phyloP scores from a whole-genome alignment of 2,888 invertebrate genomes.

The Schizaphis graminum region DNA sequence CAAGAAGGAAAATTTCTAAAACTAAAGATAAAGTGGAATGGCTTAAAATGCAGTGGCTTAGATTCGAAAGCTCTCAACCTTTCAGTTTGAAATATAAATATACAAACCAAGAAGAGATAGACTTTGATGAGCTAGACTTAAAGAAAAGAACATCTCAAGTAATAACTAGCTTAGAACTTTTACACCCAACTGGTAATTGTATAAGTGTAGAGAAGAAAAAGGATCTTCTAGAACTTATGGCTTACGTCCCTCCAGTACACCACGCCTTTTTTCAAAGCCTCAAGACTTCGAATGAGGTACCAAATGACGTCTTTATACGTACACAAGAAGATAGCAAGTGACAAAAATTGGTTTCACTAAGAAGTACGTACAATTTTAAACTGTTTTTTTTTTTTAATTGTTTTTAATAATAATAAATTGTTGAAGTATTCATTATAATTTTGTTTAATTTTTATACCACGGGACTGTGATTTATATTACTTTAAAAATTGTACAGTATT shows the following conservation, averaged over 20 bases:
- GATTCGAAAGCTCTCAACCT: not conserved
- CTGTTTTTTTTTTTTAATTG: too few species aligned
- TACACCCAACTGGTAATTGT: too few species aligned
- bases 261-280: not conserved
- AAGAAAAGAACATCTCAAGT: too few species aligned
- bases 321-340: not conserved
- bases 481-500: not conserved
- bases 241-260: constrained; percentile 13
- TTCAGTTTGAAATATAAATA: too few species aligned
- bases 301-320: not conserved
- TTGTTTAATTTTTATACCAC: not conserved
- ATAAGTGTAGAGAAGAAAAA: too few species aligned
- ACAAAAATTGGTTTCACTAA: not conserved
- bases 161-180: too few species aligned
- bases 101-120: too few species aligned
- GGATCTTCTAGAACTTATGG: too few species aligned
- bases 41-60: not conserved
- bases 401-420: not conserved
- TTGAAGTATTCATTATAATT: not conserved
- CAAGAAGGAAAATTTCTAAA: not conserved
- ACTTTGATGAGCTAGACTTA: too few species aligned
- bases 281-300: not conserved
- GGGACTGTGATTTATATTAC: not conserved
- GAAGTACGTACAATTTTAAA: too few species aligned
- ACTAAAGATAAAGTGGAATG: constrained; percentile 4